A percentile compares a stretch with the other conserved stretches of the same genome.
These are phyloP conservation scores for Rhagonycha fulva DNA, from an alignment of 2,888 invertebrate genomes.

Conservation along the genomic window DNA sequence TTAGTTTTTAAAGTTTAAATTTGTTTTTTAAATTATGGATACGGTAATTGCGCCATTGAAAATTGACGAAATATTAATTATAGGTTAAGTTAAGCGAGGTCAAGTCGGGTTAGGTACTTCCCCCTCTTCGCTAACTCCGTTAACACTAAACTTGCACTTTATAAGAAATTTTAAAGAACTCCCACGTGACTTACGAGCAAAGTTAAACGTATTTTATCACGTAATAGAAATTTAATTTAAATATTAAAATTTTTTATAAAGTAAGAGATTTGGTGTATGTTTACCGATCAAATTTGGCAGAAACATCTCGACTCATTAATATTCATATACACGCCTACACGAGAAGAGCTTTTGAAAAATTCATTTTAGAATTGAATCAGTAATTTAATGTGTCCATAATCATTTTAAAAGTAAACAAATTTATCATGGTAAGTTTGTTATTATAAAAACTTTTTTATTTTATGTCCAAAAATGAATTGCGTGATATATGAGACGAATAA, in stretches of 20 bases:
- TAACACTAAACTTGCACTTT: not conserved
- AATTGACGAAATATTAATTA: not conserved
- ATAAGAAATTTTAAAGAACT: not conserved
- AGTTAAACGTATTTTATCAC: not conserved
- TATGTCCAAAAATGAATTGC: not conserved
- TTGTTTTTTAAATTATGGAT: not conserved
- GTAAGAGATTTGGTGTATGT: slow-evolving; percentile 29
- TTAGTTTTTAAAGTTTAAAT: not conserved
- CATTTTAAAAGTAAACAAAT: not conserved
- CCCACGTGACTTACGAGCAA: not conserved
- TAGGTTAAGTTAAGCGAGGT: not conserved
- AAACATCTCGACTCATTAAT: slow-evolving; percentile 31
- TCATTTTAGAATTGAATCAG: slow-evolving; percentile 21
- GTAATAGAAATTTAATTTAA: not conserved
- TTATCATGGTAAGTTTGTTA: not conserved
- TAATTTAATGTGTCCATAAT: not conserved
- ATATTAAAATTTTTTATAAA: not conserved
- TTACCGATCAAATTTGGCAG: slow-evolving; percentile 29
- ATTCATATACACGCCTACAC: slow-evolving; percentile 33
- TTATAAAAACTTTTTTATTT: slow-evolving; percentile 1
- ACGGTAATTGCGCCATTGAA: not conserved
- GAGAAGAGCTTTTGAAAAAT: slow-evolving; percentile 21
- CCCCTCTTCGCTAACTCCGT: not conserved
- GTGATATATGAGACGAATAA: not conserved
- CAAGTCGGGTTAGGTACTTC: not conserved